phyloP scores from a whole-genome alignment of 2,113 vertebrate species.

The Cynoglossus semilaevis region DNA sequence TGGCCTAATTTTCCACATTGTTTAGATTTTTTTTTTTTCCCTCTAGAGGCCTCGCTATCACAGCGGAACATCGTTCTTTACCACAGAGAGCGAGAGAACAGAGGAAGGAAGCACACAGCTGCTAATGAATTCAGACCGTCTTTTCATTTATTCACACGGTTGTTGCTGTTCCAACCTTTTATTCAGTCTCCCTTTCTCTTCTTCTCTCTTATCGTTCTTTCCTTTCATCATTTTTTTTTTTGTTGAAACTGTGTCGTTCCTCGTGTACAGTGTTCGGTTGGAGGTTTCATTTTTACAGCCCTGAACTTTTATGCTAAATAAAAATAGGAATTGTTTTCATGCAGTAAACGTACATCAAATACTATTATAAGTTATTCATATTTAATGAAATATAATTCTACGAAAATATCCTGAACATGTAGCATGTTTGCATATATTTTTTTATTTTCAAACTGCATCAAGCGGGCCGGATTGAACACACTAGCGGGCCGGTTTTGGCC shows the following conservation, averaged over 20 bases:
- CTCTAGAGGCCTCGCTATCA: conserved; percentile 69
- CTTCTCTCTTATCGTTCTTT: neutral
- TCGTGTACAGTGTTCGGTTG: too few species aligned
- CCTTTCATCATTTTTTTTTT: conserved; percentile 13
- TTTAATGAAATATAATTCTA: too few species aligned
- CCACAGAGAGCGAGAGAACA: conserved; percentile 30
- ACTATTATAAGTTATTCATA: too few species aligned
- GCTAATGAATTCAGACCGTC: conserved; percentile 41
- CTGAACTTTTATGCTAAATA: too few species aligned
- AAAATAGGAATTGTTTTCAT: too few species aligned
- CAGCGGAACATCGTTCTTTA: conserved; percentile 63
- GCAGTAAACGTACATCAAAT: too few species aligned
- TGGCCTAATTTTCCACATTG: conserved; percentile 70
- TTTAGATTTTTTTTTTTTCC: conserved; percentile 66
- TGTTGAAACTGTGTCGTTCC: conserved; percentile 1
- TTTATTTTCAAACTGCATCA: too few species aligned
- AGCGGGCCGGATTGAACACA: too few species aligned
- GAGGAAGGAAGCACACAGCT: conserved; percentile 10
- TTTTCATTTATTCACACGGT: conserved; percentile 47
- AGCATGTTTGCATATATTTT: too few species aligned
- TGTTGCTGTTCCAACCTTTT: conserved; percentile 34
- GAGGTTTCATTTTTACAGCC: too few species aligned
- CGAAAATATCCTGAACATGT: too few species aligned
- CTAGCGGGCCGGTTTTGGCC: too few species aligned
- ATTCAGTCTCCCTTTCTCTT: conserved; percentile 13